Base-by-base conservation (phyloP, 2,113 vertebrate genomes). In the Vicugna pacos region DNA sequence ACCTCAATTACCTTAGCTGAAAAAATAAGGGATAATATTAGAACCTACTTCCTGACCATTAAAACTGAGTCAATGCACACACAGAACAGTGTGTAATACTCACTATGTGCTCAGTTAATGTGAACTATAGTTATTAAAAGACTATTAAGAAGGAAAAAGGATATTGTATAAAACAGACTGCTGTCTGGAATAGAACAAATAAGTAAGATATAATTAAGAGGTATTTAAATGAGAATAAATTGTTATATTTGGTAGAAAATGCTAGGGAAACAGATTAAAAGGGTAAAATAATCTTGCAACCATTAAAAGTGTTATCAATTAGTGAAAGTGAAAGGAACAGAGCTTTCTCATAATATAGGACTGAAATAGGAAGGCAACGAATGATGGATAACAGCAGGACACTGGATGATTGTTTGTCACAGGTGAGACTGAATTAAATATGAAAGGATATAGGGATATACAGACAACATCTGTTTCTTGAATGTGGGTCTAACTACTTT, bases 31-130 rank as follows among this genome's bases (percentile, higher is more conserved):
- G 69, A 35, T 56, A 56, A 76, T 32, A 81, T 56, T 70, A 83
- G 32, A 89, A 70, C 83, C 76, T 83, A 77, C 5, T 64, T 91
- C 48, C 32, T 38, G 64, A 64, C 19, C 50, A 91, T 52, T 89
- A 69, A 91, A 93, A 89, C 22, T 58, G 58, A 88, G 89, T 58
- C 54, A 81, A 94, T 35, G 20, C 16, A 64, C 54, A 81, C 50
- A 16, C 5, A 62, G 8, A 70, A 62, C 17, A 86, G 11, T 64
- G 48, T 73, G 15, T 75, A 69, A 65, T 4, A 65, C 22, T 89
- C 73, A 76, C 15, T 32, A 24, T 42, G 2, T 60, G 58, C 15
- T 92, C 38, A 42, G 38, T 50, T 67, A 89, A 60, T 50, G 76
- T 67, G 12, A 75, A 89, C 38, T 83, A 52, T 9, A 58, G 32